Evolutionary conservation across 2,797 vertebrate genomes (phyloP).

Genomic region (Acrossocheilus fasciatus): DNA sequence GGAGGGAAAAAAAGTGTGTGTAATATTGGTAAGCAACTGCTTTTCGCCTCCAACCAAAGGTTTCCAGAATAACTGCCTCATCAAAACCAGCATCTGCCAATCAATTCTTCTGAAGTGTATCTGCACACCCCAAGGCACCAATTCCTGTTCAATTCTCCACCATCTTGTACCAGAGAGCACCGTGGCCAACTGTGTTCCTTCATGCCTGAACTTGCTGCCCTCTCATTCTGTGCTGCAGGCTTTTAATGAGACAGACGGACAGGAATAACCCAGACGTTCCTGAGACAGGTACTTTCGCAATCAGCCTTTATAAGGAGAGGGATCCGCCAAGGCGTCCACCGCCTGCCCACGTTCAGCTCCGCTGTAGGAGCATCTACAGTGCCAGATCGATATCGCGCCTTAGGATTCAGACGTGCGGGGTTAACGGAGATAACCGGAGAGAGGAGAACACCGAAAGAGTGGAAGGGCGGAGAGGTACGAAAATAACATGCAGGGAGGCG

Average conservation of each 20-base stretch:
- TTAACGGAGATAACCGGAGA: slow-evolving; percentile 48
- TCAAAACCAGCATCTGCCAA: slow-evolving; percentile 25
- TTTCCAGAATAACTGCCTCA: slow-evolving; percentile 14
- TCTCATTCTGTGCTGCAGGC: slow-evolving; percentile 34
- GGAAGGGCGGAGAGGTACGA: background rate
- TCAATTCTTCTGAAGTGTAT: slow-evolving; percentile 17
- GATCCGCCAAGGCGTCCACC: slow-evolving; percentile 51
- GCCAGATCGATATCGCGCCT: slow-evolving; percentile 57
- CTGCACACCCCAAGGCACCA: background rate
- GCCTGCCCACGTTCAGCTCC: slow-evolving; percentile 49
- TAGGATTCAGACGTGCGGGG: slow-evolving; percentile 52
- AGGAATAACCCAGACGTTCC: slow-evolving; percentile 55
- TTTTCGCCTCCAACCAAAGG: slow-evolving; percentile 19
- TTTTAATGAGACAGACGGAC: slow-evolving; percentile 56
- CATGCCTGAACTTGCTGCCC: slow-evolving; percentile 40
- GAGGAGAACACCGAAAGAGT: slow-evolving; percentile 2
- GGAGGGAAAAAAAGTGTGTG: background rate
- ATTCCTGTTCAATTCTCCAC: slow-evolving; percentile 23
- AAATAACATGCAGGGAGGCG: slow-evolving; percentile 38
- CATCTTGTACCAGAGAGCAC: slow-evolving; percentile 12
- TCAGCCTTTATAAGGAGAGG: slow-evolving; percentile 41
- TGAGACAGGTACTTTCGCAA: slow-evolving; percentile 49
- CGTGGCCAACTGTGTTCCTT: slow-evolving; percentile 16
- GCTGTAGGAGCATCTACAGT: slow-evolving; percentile 42
- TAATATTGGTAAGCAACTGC: slow-evolving; percentile 9